phyloP scores from a whole-genome alignment of 1,140 invertebrate genomes.

The Neotoxoptera formosana region DNA sequence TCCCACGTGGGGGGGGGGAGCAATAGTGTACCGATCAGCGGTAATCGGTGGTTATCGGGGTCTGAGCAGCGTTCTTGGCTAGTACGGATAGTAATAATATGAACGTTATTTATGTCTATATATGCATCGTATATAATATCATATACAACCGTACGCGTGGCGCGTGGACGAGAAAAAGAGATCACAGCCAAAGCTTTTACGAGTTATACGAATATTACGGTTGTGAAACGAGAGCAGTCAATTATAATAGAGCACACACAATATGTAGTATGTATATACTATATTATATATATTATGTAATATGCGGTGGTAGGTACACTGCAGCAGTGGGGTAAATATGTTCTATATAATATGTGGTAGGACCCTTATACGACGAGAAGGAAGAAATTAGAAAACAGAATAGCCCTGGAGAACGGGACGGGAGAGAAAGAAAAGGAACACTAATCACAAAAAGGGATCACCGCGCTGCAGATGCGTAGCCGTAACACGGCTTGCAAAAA shows the following conservation, averaged over 20 bases:
- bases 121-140: neutral
- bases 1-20: neutral
- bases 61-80: neutral
- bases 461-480: neutral
- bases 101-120: neutral
- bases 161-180: neutral
- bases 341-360: neutral
- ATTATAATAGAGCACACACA: neutral
- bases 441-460: conserved; percentile 15
- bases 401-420: neutral
- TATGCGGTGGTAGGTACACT: neutral
- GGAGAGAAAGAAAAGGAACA: neutral
- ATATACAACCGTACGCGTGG: too few species aligned
- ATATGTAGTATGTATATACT: neutral
- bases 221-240: neutral
- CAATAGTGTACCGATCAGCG: neutral
- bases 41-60: neutral
- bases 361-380: too few species aligned
- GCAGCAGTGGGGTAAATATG: neutral
- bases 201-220: neutral
- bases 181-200: neutral
- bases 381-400: conserved; percentile 19
- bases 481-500: neutral
- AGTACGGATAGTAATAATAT: neutral
- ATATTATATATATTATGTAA: neutral